Percentiles rank a stretch among this genome's conserved stretches.
These are phyloP conservation scores for Malurus melanocephalus DNA, from an alignment of 2,113 vertebrate species.

Conservation along the genomic window DNA sequence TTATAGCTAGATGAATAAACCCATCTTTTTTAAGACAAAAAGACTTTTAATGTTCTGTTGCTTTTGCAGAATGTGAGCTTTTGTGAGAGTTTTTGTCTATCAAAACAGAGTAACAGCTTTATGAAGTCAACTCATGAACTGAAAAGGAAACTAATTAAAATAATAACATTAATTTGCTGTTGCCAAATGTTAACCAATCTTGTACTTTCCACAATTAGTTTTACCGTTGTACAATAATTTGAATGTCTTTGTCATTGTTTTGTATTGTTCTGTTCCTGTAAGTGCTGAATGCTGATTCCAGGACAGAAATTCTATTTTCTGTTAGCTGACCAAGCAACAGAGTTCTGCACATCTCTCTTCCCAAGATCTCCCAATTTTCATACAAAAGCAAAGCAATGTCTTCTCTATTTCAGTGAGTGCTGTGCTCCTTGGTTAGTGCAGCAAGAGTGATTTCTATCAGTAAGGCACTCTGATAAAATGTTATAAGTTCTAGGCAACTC, in stretches of 20 bases:
- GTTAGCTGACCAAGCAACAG: neutral
- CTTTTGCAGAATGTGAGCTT: slow-evolving; percentile 9
- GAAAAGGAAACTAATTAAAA: slow-evolving; percentile 41
- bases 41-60: neutral
- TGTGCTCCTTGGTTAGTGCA: neutral
- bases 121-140: slow-evolving; percentile 8
- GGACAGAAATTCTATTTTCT: neutral
- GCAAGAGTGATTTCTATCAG: neutral
- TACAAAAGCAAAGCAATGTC: neutral
- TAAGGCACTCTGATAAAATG: neutral
- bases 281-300: neutral
- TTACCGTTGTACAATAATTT: slow-evolving; percentile 17
- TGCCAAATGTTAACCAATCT: slow-evolving; percentile 22
- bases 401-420: neutral
- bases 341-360: neutral
- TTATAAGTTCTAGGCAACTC: neutral
- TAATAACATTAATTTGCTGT: neutral
- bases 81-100: neutral
- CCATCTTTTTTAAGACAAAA: slow-evolving; percentile 37
- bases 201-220: slow-evolving; percentile 38
- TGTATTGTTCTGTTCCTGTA: slow-evolving; percentile 32
- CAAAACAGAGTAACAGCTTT: slow-evolving; percentile 6
- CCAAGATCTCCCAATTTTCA: neutral
- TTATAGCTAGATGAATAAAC: slow-evolving; percentile 56
- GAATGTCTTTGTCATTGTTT: neutral